These are phyloP conservation scores for Enteromius treurensis DNA, from an alignment of 2,797 vertebrate species.

Conservation along the genomic window DNA sequence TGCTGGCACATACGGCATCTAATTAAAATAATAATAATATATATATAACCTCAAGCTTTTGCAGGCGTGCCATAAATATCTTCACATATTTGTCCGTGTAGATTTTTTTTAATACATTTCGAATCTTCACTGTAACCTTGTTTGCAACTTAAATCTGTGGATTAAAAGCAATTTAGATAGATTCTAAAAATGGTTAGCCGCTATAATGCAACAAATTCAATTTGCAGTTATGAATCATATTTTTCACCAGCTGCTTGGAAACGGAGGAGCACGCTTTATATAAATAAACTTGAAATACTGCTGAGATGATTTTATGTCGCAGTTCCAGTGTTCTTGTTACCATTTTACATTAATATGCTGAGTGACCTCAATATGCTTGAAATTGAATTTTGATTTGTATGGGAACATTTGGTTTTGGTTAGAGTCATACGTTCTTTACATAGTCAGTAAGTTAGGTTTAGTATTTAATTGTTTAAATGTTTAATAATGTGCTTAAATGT, in stretches of 20 bases:
- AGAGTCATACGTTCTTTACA: not conserved
- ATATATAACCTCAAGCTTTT: not conserved
- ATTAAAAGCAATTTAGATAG: slow-evolving; percentile 33
- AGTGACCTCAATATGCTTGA: not conserved
- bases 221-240: slow-evolving; percentile 43
- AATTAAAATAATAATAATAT: not conserved
- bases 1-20: not conserved
- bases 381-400: not conserved
- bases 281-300: slow-evolving; percentile 20
- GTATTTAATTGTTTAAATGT: too few relatives aligned
- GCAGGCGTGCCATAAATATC: slow-evolving; percentile 14
- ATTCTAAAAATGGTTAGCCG: slow-evolving; percentile 27
- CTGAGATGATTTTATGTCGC: not conserved
- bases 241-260: slow-evolving; percentile 28
- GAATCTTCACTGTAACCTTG: slow-evolving; percentile 19
- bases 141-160: slow-evolving; percentile 5
- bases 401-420: not conserved
- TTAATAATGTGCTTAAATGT: not conserved
- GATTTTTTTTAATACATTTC: slow-evolving; percentile 33
- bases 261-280: not conserved
- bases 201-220: slow-evolving; percentile 34
- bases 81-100: slow-evolving; percentile 25
- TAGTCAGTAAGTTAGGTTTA: not conserved
- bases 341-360: not conserved
- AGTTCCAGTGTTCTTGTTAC: not conserved